phyloP scores from a whole-genome alignment of 2,797 vertebrate species.

The Paramormyrops hopkinsi region DNA sequence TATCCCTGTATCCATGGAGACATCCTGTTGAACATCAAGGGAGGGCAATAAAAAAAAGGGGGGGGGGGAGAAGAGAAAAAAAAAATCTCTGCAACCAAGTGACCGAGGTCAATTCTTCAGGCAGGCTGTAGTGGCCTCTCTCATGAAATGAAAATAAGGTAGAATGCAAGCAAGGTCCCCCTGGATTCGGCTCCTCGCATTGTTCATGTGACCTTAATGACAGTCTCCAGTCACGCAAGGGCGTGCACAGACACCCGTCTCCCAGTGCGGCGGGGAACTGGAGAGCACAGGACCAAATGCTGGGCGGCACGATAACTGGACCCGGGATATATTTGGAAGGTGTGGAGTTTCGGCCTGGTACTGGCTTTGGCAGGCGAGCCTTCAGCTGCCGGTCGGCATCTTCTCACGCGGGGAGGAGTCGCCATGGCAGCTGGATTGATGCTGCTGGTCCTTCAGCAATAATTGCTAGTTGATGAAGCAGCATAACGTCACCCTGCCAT shows the following conservation, averaged over 20 bases:
- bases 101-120: conserved; percentile 61
- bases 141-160: conserved; percentile 12
- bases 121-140: conserved; percentile 25
- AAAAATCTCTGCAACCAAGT: conserved; percentile 42
- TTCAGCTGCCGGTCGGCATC: neutral
- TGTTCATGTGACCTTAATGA: neutral
- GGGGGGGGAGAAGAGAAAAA: conserved; percentile 4
- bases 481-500: neutral
- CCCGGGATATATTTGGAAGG: neutral
- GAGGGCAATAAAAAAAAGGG: conserved; percentile 52
- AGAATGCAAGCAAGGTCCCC: neutral
- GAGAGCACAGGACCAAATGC: neutral
- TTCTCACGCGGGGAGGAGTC: neutral
- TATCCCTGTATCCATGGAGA: conserved; percentile 70
- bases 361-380: neutral
- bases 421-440: neutral
- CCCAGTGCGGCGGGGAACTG: neutral
- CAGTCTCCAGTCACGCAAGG: neutral
- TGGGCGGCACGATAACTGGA: neutral
- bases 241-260: neutral
- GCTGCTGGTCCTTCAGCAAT: neutral
- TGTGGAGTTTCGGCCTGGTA: neutral
- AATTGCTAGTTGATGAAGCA: neutral
- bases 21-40: conserved; percentile 70
- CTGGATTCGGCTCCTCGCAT: neutral